phyloP scores from a whole-genome alignment of 2,113 vertebrate genomes.

The Amia ocellicauda region DNA sequence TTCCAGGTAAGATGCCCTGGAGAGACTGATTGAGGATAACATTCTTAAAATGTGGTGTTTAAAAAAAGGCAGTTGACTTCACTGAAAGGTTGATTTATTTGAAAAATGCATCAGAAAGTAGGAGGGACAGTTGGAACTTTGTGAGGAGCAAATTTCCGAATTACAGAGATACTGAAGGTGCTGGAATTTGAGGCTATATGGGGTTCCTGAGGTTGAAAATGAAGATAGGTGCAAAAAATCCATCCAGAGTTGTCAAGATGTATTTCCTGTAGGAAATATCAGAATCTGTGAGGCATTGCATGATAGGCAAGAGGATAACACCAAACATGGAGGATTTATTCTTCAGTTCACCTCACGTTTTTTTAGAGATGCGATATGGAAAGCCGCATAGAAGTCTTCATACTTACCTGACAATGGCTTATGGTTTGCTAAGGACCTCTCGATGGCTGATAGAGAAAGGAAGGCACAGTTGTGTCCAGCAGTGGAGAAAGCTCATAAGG shows the following conservation, averaged over 20 bases:
- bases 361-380: not conserved
- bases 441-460: not conserved
- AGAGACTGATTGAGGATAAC: not conserved
- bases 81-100: not conserved
- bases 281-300: slow-evolving; percentile 3
- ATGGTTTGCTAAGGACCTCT: slow-evolving; percentile 6
- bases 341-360: not conserved
- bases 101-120: not conserved
- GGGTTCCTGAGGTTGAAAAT: not conserved
- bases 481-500: not conserved
- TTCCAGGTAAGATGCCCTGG: not conserved
- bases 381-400: slow-evolving; percentile 4
- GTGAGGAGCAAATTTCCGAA: not conserved
- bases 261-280: not conserved
- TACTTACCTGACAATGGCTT: slow-evolving; percentile 1
- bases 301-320: not conserved
- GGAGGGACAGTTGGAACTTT: not conserved
- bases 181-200: slow-evolving; percentile 11
- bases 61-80: not conserved
- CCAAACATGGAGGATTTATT: slow-evolving; percentile 1
- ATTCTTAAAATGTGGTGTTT: not conserved
- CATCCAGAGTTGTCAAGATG: not conserved
- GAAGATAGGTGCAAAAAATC: not conserved
- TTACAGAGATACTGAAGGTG: slow-evolving; percentile 4
- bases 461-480: not conserved